A percentile compares a stretch with the other conserved stretches of the same genome.
phyloP scores from a whole-genome alignment of 2,113 vertebrate genomes.

The Nothobranchius furzeri region DNA sequence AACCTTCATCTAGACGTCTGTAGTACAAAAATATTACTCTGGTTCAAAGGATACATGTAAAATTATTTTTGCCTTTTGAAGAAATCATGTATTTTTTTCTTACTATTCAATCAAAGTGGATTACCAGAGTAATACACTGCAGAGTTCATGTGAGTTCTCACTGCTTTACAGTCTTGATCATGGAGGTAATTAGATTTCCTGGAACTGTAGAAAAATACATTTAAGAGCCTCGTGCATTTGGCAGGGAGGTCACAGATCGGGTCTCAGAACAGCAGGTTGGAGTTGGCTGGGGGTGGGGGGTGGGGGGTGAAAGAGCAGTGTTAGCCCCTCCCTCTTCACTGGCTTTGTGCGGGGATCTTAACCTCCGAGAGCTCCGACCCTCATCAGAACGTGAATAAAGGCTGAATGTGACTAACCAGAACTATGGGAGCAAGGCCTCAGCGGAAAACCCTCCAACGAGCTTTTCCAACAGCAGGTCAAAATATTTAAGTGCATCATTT shows the following conservation, averaged over 20 bases:
- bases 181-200: constrained; percentile 16
- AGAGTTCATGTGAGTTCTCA: not conserved
- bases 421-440: not conserved
- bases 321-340: not conserved
- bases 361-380: not conserved
- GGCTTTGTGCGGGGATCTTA: not conserved
- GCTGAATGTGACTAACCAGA: not conserved
- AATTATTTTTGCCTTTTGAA: too few relatives aligned
- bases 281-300: not conserved
- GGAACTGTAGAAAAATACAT: not conserved
- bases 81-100: too few relatives aligned
- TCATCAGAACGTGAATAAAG: not conserved
- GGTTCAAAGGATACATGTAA: too few relatives aligned
- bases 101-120: not conserved
- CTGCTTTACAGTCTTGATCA: constrained; percentile 13
- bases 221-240: constrained; percentile 6
- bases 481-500: not conserved
- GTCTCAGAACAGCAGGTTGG: not conserved
- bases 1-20: too few relatives aligned
- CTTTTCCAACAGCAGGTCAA: too few relatives aligned
- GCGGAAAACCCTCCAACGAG: not conserved
- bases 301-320: too few relatives aligned
- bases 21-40: too few relatives aligned
- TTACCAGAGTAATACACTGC: not conserved
- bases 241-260: not conserved